Base-by-base conservation (phyloP, 2,888 invertebrate genomes). In the Hirtodrosophila alboralis region DNA sequence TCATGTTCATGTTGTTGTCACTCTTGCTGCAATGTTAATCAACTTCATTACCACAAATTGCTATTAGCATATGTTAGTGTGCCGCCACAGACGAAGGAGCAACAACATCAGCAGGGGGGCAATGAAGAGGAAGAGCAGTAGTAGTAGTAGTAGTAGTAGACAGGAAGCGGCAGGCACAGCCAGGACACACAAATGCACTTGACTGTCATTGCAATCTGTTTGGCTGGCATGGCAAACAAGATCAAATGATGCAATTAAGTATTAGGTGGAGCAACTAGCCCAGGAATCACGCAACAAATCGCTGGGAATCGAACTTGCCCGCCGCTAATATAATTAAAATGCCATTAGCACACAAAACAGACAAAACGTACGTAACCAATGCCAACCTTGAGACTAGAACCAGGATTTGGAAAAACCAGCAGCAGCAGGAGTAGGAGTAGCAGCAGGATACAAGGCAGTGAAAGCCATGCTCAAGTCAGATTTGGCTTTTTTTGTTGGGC, bases 41-140 rank as follows among this genome's bases (percentile, higher is more conserved):
- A 85, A 85, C 87, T 84, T 84, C 83, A 83, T 85, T 85, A 78
- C 85, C 84, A 83, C 84, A 84, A 84, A 84, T 86, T 85, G 87
- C 84, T 86, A 84, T 84, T 84, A 85, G 84, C 84, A 84, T 84
- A 84, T 84, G 87, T 81, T 84, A 81, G 85, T 85, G 86, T 73
- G 68, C 52, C 40, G 68, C 58, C 64, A 47, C 53, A 45, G 79
- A 61, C 64, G 45, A 28, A 41, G 56, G 28, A 43, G 34, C 47
- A 36, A 36, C 49, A 47, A 33, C 37, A 41, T 10, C 14, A 23
- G 23, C 26, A 31, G 12, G 28, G 43, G 9, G 52, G 41, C 28
- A 31, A n/a, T n/a, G n/a, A n/a, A 26, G 12, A 14, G 4, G 9
- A n/a, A 21, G 9, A 30, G 7, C 8, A 12, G 18, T 4, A 9